Conservation (phyloP, 2,888 invertebrate genomes). For the Chirona hameri region DNA sequence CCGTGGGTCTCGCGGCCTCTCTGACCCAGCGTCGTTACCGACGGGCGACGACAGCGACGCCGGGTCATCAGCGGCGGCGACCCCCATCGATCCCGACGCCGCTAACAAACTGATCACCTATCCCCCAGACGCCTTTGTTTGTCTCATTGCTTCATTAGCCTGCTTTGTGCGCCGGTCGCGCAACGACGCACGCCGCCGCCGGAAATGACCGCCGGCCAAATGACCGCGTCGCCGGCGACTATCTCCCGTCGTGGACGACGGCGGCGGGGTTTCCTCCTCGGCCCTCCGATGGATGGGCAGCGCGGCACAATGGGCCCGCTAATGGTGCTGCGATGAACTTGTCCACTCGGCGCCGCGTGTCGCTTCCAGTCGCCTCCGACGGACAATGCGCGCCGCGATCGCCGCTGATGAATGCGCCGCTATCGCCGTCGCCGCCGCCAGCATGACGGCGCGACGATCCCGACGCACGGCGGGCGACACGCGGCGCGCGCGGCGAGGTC, state of each 20-base stretch:
- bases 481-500: no score
- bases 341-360: not conserved
- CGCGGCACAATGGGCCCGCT: conserved; percentile 1
- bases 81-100: not conserved
- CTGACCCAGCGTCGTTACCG: conserved; percentile 2
- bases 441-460: not conserved
- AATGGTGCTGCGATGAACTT: conserved; percentile 1
- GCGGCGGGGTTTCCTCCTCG: no score
- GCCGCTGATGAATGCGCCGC: conserved; percentile 1
- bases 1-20: not conserved
- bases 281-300: not conserved
- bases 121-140: conserved; percentile 23
- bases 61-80: conserved; percentile 9
- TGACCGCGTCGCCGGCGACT: not conserved
- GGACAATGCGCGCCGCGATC: not conserved
- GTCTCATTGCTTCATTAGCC: conserved; percentile 25
- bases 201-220: conserved; percentile 12
- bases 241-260: not conserved
- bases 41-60: not conserved
- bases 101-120: conserved; percentile 25
- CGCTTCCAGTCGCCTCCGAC: not conserved
- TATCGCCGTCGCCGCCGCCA: not conserved
- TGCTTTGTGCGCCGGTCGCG: not conserved
- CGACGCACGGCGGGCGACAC: not conserved
- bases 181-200: not conserved